Evolutionary conservation across 1,140 invertebrate genomes (phyloP), one percentile per base, ranked within the genome.

Genomic region (Drosophila insularis): DNA sequence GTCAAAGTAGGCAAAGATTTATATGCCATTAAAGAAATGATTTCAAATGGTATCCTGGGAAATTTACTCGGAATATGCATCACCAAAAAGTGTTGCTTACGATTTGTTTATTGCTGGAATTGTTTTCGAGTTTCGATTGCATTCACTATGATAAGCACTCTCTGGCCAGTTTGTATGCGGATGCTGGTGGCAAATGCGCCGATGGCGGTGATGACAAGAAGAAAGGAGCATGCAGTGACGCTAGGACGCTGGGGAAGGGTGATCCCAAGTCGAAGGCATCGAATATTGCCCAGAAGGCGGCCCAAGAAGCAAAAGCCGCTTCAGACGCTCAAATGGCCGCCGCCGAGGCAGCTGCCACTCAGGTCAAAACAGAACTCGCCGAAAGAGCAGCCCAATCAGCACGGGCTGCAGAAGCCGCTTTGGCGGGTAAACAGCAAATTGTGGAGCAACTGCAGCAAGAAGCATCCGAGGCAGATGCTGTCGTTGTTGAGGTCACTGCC

Each of bases 341-440:
- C 1, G 95, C 94, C 3, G 93, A 94, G 46, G 94, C 95, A 68
- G 95, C 95, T 2, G 93, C 95, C n/a, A 93, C 93, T 10, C 91
- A 95, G 92, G 94, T 95, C 8, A 95, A 95, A 89, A 91, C 93
- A 1, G 94, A 95, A 89, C 77, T 95, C 53, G 95, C 95, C 1
- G 94, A 95, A 61, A 94, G 94, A 81, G 95, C 95, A 0, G 80
- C 94, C 1, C 94, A 95, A 80, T 94, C 95, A 6, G 94, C 95
- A 0, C 94, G 94, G 68, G 94, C 94, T 1, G 95, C 95, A 0
- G 94, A 95, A 75, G 95, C 94, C 0, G 95, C 94, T 0, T 86
- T 95, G 1, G 93, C 94, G 6, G 93, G 94, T 0, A 95, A 95
- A 72, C 93, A 94, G 71, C 93, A 93, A 27, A 93, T 95, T 14